Evolutionary conservation across 2,797 vertebrate species (phyloP).

Genomic region (Lepus townsendii): DNA sequence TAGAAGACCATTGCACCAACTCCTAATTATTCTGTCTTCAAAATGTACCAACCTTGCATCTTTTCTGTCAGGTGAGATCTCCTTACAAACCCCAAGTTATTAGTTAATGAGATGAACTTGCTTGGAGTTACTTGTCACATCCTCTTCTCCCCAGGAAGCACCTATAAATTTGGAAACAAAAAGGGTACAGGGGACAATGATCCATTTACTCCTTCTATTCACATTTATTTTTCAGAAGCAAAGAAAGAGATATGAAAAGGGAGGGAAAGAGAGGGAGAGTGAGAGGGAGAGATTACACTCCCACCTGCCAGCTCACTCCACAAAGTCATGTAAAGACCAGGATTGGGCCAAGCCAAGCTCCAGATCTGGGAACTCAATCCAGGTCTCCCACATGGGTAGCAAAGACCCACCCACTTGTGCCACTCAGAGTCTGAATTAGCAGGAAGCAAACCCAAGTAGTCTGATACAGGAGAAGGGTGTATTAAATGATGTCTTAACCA

Average conservation of each 20-base stretch:
- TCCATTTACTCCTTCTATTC: background rate
- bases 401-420: too few species aligned
- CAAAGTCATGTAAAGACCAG: too few species aligned
- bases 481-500: too few species aligned
- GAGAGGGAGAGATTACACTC: too few species aligned
- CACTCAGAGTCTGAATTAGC: too few species aligned
- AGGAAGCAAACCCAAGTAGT: too few species aligned
- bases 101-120: background rate
- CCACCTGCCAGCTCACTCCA: too few species aligned
- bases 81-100: background rate
- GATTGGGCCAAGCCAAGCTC: too few species aligned
- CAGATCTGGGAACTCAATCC: too few species aligned
- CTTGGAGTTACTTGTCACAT: background rate
- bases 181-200: background rate
- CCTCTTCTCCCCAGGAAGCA: slow-evolving; percentile 3
- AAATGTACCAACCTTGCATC: background rate
- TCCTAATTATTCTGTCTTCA: background rate
- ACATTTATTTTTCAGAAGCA: background rate
- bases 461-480: too few species aligned
- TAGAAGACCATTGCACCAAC: background rate
- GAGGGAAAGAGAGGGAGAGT: too few species aligned
- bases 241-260: background rate
- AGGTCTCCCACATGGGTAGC: too few species aligned
- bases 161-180: background rate
- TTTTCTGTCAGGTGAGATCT: background rate